Base-by-base conservation (phyloP, 37 sponge, comb jelly and placozoan genomes). In the Aplysina aerophoba region DNA sequence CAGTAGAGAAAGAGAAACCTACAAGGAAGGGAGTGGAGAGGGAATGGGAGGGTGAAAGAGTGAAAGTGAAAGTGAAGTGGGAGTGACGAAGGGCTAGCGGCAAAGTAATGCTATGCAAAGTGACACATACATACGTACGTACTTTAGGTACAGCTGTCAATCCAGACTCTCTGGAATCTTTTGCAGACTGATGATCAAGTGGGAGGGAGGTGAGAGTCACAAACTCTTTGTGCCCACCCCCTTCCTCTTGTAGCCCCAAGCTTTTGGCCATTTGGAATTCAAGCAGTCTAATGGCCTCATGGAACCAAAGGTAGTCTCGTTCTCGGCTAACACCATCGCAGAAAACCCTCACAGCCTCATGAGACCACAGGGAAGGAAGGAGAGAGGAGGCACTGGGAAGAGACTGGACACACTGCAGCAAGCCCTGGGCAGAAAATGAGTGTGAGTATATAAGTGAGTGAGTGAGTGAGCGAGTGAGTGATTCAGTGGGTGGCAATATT, bases 331-430 rank as follows among this genome's bases (percentile, higher is more conserved):
- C 58, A 24, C 85, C 82, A 55, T 85, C 88, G 21, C 79, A 53
- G 59, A 91, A 87, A 0, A 86, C 87, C 60, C 96, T 86, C 37
- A 68, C 87, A 37, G 83, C 73, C 60, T 96, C 96, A 60, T 89
- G 87, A 14, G 31, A 30, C 96, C 93, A 93, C 13, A 85, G 38
- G 55, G 71, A 75, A 35, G 44, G 75, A 13, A 75, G 78, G 54
- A 75, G 54, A 4, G 37, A n/a, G 20, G 78, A n/a, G 20, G 54
- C 78, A 14, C 40, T 13, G 11, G 78, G 44, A 16, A 59, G 2
- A 2, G 82, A 64, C 38, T 36, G 39, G 61, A 61, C 3, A 36
- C 82, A 81, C 40, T 64, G 65, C 13, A 59, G 65, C 22, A 64
- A 25, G n/a, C 65, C 65, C 82, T 63, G 31, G 60, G 4, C n/a